Conservation (phyloP, 1,140 invertebrate genomes). For the Gryllus bimaculatus region DNA sequence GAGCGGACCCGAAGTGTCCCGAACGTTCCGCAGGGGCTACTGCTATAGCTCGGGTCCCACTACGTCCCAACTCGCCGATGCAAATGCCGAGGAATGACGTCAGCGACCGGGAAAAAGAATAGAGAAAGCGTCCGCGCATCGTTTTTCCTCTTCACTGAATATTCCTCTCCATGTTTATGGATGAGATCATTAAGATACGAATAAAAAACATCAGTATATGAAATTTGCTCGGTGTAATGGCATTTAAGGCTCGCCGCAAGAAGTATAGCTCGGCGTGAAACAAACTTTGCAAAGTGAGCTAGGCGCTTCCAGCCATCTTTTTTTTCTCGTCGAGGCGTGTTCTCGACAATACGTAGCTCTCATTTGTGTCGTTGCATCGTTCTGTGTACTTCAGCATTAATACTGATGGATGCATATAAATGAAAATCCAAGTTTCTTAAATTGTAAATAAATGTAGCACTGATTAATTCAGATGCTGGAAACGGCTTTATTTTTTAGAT, state of each 20-base stretch:
- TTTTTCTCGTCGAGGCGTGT: too few species aligned
- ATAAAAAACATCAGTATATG: background rate
- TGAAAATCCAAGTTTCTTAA: too few species aligned
- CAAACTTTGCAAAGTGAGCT: background rate
- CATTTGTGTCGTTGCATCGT: too few species aligned
- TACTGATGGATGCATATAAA: too few species aligned
- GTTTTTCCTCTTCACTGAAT: background rate
- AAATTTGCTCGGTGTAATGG: background rate
- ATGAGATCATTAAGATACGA: constrained; percentile 2
- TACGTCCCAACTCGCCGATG: background rate
- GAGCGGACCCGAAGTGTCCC: too few species aligned
- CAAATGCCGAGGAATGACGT: background rate
- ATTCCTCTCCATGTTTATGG: background rate
- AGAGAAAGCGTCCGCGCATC: background rate
- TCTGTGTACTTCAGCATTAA: too few species aligned
- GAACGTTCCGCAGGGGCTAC: too few species aligned
- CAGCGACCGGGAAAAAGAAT: background rate
- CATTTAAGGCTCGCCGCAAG: background rate
- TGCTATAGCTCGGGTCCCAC: too few species aligned
- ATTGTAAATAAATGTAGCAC: too few species aligned
- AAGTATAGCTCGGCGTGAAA: background rate
- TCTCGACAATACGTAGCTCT: too few species aligned
- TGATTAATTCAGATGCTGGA: too few species aligned
- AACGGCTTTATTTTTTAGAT: too few species aligned
- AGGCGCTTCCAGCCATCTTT: background rate